Conservation (phyloP, 2,113 vertebrate species). For the Daphoenositta chrysoptera region DNA sequence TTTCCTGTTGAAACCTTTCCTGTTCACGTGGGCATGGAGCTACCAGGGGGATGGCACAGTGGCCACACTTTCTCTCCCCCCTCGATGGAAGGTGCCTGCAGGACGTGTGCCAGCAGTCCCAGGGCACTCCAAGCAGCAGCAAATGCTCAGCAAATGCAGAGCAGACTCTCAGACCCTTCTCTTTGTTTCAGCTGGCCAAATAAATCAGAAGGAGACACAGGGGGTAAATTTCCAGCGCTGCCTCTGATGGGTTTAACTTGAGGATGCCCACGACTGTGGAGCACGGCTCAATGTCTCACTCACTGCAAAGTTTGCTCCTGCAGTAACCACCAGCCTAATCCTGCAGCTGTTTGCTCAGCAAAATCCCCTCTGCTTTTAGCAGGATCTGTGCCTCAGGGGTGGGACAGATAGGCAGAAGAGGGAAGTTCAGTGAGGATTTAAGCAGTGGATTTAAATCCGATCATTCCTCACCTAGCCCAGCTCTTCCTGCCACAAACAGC, state of each 20-base stretch:
- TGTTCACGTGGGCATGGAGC: neutral
- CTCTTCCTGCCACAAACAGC: neutral
- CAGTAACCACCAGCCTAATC: neutral
- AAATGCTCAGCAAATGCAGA: neutral
- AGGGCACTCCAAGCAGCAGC: neutral
- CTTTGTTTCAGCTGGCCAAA: conserved; percentile 37
- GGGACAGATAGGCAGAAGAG: neutral
- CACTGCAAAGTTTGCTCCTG: neutral
- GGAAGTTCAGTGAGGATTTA: neutral
- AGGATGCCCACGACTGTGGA: neutral
- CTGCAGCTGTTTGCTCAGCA: neutral
- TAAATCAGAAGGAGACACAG: conserved; percentile 17
- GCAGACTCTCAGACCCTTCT: neutral
- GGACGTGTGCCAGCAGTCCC: neutral
- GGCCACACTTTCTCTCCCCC: neutral
- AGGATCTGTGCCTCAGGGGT: neutral
- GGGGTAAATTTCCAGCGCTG: neutral
- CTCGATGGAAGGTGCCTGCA: neutral
- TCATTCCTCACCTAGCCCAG: neutral
- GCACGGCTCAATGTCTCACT: neutral
- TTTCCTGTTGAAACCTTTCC: neutral
- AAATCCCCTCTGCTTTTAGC: neutral
- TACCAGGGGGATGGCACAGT: neutral
- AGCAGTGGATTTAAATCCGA: fast-evolving
- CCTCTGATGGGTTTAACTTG: neutral